A percentile compares a stretch with the other conserved stretches of the same genome.
Conservation (phyloP, 2,797 vertebrate genomes). For the Pelodytes ibericus region DNA sequence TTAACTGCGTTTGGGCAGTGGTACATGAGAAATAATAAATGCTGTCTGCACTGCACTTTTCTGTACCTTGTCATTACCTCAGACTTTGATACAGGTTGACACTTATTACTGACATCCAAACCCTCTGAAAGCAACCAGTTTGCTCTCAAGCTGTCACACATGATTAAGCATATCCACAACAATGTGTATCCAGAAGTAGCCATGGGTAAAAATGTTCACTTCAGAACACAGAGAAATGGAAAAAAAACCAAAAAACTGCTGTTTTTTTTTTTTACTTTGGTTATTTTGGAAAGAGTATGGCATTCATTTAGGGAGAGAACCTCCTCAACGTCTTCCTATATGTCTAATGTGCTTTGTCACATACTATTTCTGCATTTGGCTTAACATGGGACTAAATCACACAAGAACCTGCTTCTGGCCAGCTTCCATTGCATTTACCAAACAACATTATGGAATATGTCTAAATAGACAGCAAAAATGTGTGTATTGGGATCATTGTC, state of each 20-base stretch:
- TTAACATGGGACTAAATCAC: too few species aligned
- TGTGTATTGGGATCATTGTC: too few species aligned
- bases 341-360: too few species aligned
- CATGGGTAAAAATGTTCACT: background rate
- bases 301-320: too few species aligned
- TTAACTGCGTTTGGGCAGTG: constrained; percentile 66
- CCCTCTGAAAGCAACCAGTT: constrained; percentile 63
- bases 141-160: constrained; percentile 53
- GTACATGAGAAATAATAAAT: constrained; percentile 71
- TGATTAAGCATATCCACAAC: constrained; percentile 36
- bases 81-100: constrained; percentile 65
- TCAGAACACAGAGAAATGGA: constrained; percentile 25
- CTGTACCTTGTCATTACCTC: constrained; percentile 67
- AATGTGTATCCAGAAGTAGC: constrained; percentile 21
- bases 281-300: too few species aligned
- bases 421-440: too few species aligned
- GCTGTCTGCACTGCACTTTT: constrained; percentile 59
- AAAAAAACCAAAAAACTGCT: background rate
- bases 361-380: too few species aligned
- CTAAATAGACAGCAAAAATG: too few species aligned
- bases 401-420: too few species aligned
- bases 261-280: too few species aligned
- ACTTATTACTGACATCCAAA: constrained; percentile 63
- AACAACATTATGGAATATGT: too few species aligned
- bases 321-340: too few species aligned